These are phyloP conservation scores for Leiothrix lutea DNA, from an alignment of 2,113 vertebrate species.

Conservation along the genomic window DNA sequence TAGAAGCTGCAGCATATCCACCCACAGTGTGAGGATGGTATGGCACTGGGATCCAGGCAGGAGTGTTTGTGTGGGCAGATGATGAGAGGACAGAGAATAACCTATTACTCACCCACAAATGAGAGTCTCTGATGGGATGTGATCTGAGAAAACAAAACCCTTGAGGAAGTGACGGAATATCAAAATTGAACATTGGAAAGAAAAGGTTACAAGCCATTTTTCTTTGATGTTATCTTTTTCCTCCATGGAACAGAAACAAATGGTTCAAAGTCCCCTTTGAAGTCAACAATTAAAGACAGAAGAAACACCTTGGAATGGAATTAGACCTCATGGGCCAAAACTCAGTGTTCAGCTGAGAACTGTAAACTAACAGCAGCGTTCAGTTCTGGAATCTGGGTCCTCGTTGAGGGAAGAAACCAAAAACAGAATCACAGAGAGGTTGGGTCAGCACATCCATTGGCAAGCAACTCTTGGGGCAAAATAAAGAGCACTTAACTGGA, in stretches of 20 bases:
- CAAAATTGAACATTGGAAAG: background rate
- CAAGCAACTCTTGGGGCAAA: background rate
- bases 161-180: background rate
- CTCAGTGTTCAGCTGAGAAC: background rate
- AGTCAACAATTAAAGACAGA: background rate
- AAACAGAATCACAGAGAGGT: background rate
- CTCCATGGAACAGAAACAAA: background rate
- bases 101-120: slow-evolving; percentile 9
- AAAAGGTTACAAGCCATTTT: background rate
- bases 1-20: background rate
- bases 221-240: background rate
- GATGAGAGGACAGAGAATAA: slow-evolving; percentile 9
- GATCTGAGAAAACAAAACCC: background rate
- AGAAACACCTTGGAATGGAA: background rate
- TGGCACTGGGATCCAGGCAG: slow-evolving; percentile 12
- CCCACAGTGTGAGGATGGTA: background rate
- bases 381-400: background rate
- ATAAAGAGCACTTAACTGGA: background rate
- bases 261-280: background rate
- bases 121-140: background rate
- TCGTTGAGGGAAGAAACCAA: background rate
- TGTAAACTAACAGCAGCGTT: background rate
- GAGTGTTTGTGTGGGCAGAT: background rate
- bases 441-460: background rate
- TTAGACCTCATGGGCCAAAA: background rate